Evolutionary conservation across 2,797 vertebrate genomes (phyloP), one percentile per base, ranked within the genome.

Genomic region (Denticeps clupeoides): DNA sequence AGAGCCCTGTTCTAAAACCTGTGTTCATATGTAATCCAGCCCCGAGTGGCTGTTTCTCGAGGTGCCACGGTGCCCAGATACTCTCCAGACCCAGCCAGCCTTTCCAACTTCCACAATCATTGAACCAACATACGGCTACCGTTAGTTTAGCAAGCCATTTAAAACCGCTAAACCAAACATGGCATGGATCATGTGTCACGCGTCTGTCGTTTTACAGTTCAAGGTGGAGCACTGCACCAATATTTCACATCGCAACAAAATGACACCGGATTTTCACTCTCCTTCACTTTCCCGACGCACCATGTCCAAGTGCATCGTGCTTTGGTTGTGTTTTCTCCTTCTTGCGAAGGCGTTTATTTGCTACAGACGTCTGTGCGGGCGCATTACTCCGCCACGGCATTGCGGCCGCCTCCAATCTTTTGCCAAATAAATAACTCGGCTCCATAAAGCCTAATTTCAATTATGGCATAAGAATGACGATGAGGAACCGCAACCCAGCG

Each of bases 21-120:
- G n/a, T n/a, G n/a, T 42, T 32, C 31, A 15, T 37, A 33, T 29
- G 12, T 47, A 37, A 38, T 51, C 73, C 65, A 68, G 64, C 76
- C 73, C 69, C 74, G 76, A 67, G 73, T 73, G 80, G 72, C 16
- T 21, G 7, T 38, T 11, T 11, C 18, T 10, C 4, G 18, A 21
- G 51, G 62, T 16, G 44, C 56, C 74, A 74, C 69, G 71, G 71
- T 71, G 45, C 42, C 25, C 35, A 58, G 86, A 87, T 78, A 77
- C 69, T 80, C 77, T 82, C 81, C 85, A 89, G 84, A 86, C 58
- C 58, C 57, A 48, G 43, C 37, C 61, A 3, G 62, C 63, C 47
- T 49, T 35, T 62, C 35, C 35, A 22, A 41, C 63, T 67, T 68
- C 65, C 68, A 67, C 77, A 78, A 82, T 73, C 33, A 72, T 70